Base-by-base conservation (phyloP, 2,888 invertebrate genomes). In the Neoscelio sp. region DNA sequence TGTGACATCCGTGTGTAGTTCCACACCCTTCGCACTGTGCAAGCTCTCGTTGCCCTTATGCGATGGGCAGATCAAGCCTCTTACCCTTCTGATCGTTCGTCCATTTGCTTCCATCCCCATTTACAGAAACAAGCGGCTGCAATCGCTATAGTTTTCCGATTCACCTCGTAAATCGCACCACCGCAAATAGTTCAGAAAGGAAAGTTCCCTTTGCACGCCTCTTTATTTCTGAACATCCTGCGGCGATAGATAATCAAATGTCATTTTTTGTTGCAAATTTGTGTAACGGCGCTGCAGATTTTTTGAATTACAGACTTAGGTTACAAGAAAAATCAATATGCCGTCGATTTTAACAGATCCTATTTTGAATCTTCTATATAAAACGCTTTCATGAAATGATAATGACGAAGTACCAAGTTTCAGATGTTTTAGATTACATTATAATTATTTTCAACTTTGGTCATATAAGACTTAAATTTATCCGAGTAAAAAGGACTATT, bases 101-200 rank as follows among this genome's bases (percentile, higher is more conserved):
- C 74, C 64, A 82, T 80, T 80, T 65, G 18, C 64, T 56, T 44
- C 62, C 33, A 52, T 48, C 52, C 42, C 23, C 40, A 15, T 70
- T 71, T 54, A 35, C 50, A 60, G 52, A 76, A 80, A 76, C 58
- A 60, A 65, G 42, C 73, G 46, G 23, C 58, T 62, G 77, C 68
- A 65, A 76, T 80, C 56, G 71, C 82, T 79, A 80, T 80, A 80
- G 82, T 84, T 83, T 82, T 82, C 73, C 82, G 82, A 86, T 86
- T 85, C 78, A 79, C 73, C 78, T 83, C 85, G 81, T 86, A 87
- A 87, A 86, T 88, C 84, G 76, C 67, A 48, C 73, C 54, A 78
- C 82, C 81, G 77, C 83, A 83, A 84, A 85, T 85, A 85, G 84
- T 87, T 87, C 81, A 85, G 85, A 85, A 85, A 87, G 85, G 84